phyloP scores from a whole-genome alignment of 2,888 invertebrate species.

The Nyleta sp. region DNA sequence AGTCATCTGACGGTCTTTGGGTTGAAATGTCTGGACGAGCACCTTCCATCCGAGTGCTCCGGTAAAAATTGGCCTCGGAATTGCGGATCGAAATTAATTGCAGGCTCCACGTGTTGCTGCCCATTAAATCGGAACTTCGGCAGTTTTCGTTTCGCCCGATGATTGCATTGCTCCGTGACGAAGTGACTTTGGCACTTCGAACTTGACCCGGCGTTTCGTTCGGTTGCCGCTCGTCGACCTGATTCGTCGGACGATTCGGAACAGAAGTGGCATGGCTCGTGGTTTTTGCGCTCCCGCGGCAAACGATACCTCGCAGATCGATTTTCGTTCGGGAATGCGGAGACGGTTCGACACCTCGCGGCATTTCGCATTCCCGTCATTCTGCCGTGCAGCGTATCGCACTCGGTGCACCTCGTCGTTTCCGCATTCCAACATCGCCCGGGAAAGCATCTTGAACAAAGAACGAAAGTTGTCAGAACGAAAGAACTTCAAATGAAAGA shows the following conservation, averaged over 20 bases:
- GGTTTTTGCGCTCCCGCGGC: slow-evolving; percentile 21
- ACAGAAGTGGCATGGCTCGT: slow-evolving; percentile 33
- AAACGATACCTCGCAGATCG: slow-evolving; percentile 33
- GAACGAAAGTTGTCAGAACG: slow-evolving; percentile 6
- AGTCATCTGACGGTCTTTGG: no score
- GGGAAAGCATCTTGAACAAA: slow-evolving; percentile 45
- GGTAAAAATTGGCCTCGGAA: neutral
- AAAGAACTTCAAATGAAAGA: slow-evolving; percentile 8
- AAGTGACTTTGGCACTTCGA: slow-evolving; percentile 33
- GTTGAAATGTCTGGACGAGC: no score
- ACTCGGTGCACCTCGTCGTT: slow-evolving; percentile 45
- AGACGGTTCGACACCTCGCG: slow-evolving; percentile 18
- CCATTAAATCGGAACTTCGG: slow-evolving; percentile 29
- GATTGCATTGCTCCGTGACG: slow-evolving; percentile 1
- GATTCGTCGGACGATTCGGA: slow-evolving; percentile 42
- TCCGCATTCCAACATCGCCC: slow-evolving; percentile 51
- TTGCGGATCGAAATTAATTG: slow-evolving; percentile 51
- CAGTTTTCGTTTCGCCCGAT: slow-evolving; percentile 5
- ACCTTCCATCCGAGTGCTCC: no score
- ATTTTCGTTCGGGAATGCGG: slow-evolving; percentile 44
- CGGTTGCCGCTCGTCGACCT: slow-evolving; percentile 19
- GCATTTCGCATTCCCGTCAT: slow-evolving; percentile 45
- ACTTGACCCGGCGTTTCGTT: slow-evolving; percentile 40
- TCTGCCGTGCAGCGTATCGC: slow-evolving; percentile 29
- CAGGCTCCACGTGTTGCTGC: slow-evolving; percentile 38